phyloP scores from a whole-genome alignment of 1,140 invertebrate species.

The Triops longicaudatus region DNA sequence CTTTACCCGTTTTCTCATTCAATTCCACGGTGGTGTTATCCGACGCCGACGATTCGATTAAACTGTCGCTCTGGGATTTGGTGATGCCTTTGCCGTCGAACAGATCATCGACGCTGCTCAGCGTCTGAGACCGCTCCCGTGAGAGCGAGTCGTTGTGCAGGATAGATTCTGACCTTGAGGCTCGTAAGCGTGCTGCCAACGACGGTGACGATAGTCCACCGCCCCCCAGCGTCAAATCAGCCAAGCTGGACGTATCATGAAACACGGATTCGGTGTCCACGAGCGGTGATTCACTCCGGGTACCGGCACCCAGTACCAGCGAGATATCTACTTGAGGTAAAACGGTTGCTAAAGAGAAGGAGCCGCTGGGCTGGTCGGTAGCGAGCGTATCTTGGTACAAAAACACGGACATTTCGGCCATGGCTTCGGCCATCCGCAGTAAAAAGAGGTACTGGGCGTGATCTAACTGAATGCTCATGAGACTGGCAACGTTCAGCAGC shows the following conservation, averaged over 20 bases:
- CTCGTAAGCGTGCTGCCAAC: conserved; percentile 29
- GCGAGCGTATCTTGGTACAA: conserved; percentile 56
- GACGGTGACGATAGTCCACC: conserved; percentile 28
- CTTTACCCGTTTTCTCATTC: conserved; percentile 21
- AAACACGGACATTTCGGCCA: conserved; percentile 68
- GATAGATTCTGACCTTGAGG: conserved; percentile 36
- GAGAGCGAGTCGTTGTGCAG: conserved; percentile 7
- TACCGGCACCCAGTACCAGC: conserved; percentile 68
- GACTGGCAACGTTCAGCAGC: conserved; percentile 63
- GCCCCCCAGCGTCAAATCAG: conserved; percentile 28
- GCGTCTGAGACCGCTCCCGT: conserved; percentile 5
- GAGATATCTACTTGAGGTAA: conserved; percentile 78
- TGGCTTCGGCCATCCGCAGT: conserved; percentile 68
- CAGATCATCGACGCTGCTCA: conserved; percentile 20
- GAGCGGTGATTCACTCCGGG: conserved; percentile 63
- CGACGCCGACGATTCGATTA: conserved; percentile 28
- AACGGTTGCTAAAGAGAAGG: conserved; percentile 61
- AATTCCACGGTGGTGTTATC: not conserved
- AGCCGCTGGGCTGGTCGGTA: conserved; percentile 42
- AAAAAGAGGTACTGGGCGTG: conserved; percentile 89
- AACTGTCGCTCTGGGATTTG: conserved; percentile 34
- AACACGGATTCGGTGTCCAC: conserved; percentile 33
- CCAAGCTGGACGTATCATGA: conserved; percentile 33
- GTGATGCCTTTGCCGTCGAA: conserved; percentile 29
- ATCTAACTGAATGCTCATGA: conserved; percentile 74